Evolutionary conservation across 2,888 invertebrate genomes (phyloP), one percentile per base, ranked within the genome.

Genomic region (Heteromyza rotundicornis): DNA sequence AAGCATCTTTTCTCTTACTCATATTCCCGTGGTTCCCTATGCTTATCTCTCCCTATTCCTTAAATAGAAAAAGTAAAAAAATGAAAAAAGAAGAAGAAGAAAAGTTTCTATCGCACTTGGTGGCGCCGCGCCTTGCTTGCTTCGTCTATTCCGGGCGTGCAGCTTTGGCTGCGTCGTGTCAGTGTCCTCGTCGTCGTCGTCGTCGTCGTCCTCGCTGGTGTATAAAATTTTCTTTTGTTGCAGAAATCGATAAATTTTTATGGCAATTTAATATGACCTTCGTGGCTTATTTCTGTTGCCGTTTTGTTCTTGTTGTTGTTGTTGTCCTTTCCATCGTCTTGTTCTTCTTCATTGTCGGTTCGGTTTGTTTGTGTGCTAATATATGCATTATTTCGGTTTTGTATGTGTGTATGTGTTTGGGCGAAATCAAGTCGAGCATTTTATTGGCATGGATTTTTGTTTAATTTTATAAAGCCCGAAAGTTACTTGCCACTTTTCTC

Each of bases 261-360:
- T 78, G 73, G 78, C 78, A 79, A 79, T 80, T 80, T 80, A 79
- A 79, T 80, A 78, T 79, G 79, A 79, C 79, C 79, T 79, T 79
- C 79, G 77, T 78, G 74, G 78, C 72, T 77, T 67, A 65, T 65
- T 67, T 67, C 61, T 51, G 22, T 52, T 60, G 56, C 62, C 27
- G 53, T 58, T 58, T 52, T 52, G 14, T 62, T 59, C 35, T 16
- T 8, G 50, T 35, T 49, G 57, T 44, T 55, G 36, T 59, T 68
- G 63, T 62, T 36, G 56, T 57, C 64, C 49, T 57, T 67, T 49
- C 44, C 1, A 47, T 14, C 16, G n/a, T 3, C n/a, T 40, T n/a
- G 40, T 40, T 40, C 3, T 17, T 17, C 8, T 40, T 40, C 14
- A 40, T 3, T 22, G 49, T 19, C 20, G 49, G 27, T 32, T 19